Base-by-base conservation (phyloP, 1,140 invertebrate genomes). In the Rhyacophila brunnea region DNA sequence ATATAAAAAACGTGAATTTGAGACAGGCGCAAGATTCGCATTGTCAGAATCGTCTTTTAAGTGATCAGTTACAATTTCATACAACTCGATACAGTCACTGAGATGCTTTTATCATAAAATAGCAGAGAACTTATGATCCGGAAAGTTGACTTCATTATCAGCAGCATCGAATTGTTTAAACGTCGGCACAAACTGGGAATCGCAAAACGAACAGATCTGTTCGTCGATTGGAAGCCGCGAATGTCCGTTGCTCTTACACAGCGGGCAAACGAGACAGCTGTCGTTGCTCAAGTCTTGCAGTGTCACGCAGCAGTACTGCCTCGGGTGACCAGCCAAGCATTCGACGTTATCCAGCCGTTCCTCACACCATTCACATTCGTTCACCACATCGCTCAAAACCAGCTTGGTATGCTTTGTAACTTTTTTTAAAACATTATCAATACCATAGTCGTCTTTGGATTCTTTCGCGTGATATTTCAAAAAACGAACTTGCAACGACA, bases 271-370 rank as follows among this genome's bases (percentile, higher is more conserved):
- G 13, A 58, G 55, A 18, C 4, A 18, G 7, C 20, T 6, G 4
- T 13, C 17, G n/a, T 50, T 47, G 2, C n/a, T 15, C n/a, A 51
- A n/a, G 4, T 40, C 14, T 6, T 20, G 46, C 6, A 58, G 32
- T 4, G 47, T 58, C 13, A 58, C 23, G 15, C 55, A 58, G 17
- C 55, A 58, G 15, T 32, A 58, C 15, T 58, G 47, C 1, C 55
- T 19, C 7, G 55, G 47, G 14, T 58, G 55, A 6, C 28, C 18
- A 10, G 28, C 11, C 1, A 38, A 51, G 28, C 55, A 58, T 6
- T n/a, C n/a, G 5, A 15, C 1, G 11, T 35, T 17, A 13, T 34
- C n/a, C 23, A 58, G 18, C 0, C n/a, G 7, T 13, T 58, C 55
- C 2, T 45, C 20, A 15, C 55, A 58, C 55, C 55, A 58, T 0